Conservation (phyloP, 2,113 vertebrate genomes). For the Ailuropoda melanoleuca region DNA sequence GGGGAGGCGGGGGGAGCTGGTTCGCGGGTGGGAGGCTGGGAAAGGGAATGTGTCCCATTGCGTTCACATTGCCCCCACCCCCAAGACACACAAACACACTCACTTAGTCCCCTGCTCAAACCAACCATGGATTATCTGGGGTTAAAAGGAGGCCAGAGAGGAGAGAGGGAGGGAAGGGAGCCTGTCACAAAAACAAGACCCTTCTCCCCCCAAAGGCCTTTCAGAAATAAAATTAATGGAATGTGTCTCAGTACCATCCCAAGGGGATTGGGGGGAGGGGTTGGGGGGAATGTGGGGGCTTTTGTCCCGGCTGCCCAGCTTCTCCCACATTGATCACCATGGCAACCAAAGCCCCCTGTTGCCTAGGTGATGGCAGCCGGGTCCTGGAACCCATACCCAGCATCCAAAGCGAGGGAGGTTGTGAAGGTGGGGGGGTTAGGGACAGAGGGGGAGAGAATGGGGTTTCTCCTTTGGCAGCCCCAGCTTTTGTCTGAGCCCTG, state of each 20-base stretch:
- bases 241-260: slow-evolving; percentile 77
- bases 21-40: background rate
- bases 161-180: slow-evolving; percentile 44
- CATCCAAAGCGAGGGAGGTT: slow-evolving; percentile 76
- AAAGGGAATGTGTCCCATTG: background rate
- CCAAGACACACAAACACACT: slow-evolving; percentile 16
- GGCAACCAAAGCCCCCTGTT: slow-evolving; percentile 83
- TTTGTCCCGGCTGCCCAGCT: slow-evolving; percentile 83
- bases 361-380: slow-evolving; percentile 82
- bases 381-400: slow-evolving; percentile 76
- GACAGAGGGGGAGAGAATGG: slow-evolving; percentile 63
- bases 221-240: slow-evolving; percentile 81
- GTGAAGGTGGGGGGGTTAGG: slow-evolving; percentile 41
- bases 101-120: slow-evolving; percentile 44
- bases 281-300: slow-evolving; percentile 48
- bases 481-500: slow-evolving; percentile 66
- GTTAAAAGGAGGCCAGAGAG: slow-evolving; percentile 75
- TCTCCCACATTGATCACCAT: slow-evolving; percentile 83
- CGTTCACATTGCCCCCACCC: slow-evolving; percentile 19
- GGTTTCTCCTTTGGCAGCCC: slow-evolving; percentile 73
- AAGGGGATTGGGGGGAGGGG: slow-evolving; percentile 56
- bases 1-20: background rate
- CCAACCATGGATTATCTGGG: slow-evolving; percentile 65
- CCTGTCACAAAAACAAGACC: slow-evolving; percentile 65
- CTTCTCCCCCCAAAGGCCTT: slow-evolving; percentile 72